phyloP scores from a whole-genome alignment of 2,797 vertebrate genomes.

The Clamator glandarius region DNA sequence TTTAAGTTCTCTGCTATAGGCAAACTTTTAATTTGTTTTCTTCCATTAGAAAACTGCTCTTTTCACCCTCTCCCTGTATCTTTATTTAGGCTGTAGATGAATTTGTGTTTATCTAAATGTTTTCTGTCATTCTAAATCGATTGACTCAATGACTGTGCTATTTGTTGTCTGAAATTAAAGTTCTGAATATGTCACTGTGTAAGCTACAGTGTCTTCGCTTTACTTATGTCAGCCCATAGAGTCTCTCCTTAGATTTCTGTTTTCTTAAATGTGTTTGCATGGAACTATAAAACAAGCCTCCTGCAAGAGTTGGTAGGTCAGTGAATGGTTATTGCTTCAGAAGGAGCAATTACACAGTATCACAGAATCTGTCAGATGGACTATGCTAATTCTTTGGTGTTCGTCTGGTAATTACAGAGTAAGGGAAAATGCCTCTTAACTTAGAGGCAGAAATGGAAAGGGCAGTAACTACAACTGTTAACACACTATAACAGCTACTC shows the following conservation, averaged over 20 bases:
- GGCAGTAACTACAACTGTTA: background rate
- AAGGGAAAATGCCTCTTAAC: constrained; percentile 9
- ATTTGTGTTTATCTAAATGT: background rate
- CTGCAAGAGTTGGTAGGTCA: background rate
- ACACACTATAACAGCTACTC: background rate
- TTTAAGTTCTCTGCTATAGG: background rate
- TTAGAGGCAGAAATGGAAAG: constrained; percentile 7
- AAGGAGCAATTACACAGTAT: constrained; percentile 8
- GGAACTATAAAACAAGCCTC: constrained; percentile 12
- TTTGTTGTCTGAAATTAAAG: constrained; percentile 28
- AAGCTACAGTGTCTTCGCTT: background rate
- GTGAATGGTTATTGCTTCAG: constrained; percentile 28
- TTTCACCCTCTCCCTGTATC: background rate
- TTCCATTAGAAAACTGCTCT: background rate
- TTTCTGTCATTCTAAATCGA: constrained; percentile 20
- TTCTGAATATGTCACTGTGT: constrained; percentile 4
- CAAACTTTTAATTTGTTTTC: constrained; percentile 1
- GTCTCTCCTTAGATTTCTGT: background rate
- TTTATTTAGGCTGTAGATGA: background rate
- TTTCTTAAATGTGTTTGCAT: constrained; percentile 5
- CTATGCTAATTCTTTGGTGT: constrained; percentile 43
- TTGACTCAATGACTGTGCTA: background rate
- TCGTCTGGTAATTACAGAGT: constrained; percentile 56
- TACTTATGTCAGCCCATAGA: background rate
- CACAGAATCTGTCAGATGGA: constrained; percentile 37